phyloP scores from a whole-genome alignment of 2,113 vertebrate species.

The Gorsachius goisagi region DNA sequence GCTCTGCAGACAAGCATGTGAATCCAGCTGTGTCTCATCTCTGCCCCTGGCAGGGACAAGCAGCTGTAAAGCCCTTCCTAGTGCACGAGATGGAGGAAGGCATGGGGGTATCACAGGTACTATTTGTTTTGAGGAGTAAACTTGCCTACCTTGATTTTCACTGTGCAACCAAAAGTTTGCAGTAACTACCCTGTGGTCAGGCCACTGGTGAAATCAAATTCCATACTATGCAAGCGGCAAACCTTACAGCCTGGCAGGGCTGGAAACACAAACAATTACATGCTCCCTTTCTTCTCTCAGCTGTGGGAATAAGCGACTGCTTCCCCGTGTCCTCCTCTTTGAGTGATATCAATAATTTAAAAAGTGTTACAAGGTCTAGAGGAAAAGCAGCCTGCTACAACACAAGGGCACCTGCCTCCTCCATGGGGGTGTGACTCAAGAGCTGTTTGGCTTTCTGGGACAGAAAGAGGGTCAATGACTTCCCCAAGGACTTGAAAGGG shows the following conservation, averaged over 20 bases:
- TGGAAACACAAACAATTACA: neutral
- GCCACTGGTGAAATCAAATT: neutral
- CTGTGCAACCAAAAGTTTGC: neutral
- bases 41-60: neutral
- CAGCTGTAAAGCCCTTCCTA: neutral
- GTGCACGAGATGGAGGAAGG: neutral
- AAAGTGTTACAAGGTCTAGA: neutral
- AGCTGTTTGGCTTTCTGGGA: neutral
- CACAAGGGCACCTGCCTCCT: neutral
- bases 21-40: neutral
- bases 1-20: accelerated
- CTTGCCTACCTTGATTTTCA: neutral
- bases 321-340: neutral
- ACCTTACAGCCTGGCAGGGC: neutral
- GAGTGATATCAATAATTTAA: conserved; percentile 27
- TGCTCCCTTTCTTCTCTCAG: neutral
- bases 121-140: neutral
- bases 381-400: neutral
- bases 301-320: neutral
- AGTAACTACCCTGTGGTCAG: accelerated
- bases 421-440: accelerated
- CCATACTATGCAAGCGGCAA: neutral
- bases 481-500: neutral
- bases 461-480: neutral
- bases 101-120: neutral